Base-by-base conservation (phyloP, 92 coral and sea anemone species). In the Zoanthus sansibaricus region DNA sequence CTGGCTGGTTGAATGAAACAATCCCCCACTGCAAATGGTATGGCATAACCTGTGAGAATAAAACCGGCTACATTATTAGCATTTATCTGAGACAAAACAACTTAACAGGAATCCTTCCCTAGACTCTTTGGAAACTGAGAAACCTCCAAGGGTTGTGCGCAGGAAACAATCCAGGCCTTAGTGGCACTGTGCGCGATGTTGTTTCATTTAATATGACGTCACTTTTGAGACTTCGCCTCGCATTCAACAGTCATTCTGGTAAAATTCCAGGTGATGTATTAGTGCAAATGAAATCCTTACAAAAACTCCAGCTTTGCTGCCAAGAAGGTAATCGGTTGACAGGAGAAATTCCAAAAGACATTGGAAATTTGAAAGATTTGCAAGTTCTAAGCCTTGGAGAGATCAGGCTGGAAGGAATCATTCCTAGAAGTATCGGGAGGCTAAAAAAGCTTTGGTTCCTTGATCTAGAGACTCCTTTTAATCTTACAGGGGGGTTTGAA, bases 351-450 rank as follows among this genome's bases (percentile, higher is more conserved):
- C 98, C 98, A 14, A 9, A 31, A 9, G 94, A 89, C 69, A 91
- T 94, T 55, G 98, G 94, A 17, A 93, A 89, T 61, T 86, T 94
- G 70, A 80, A 89, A 10, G 92, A 93, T n/a, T 69, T 94, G 86
- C 94, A 93, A 73, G 95, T 94, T n/a, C 87, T 94, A 9, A 94
- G 98, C 46, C 86, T 94, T 44, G 98, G 95, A 4, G 94, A 87
- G 32, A 94, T 84, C 82, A 52, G 10, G 30, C 75, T 94, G 7
- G 45, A 64, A 33, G 98, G 98, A 30, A 54, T 77, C 9, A 91
- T 94, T 37, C 98, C 98, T 33, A 58, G 62, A 33, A 93, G 98
- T 49, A 94, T 94, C 48, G 84, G 92, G 6, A 87, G 89, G 8
- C 67, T 94, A 75, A 83, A 82, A 46, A 91, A 94, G 75, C 82